Conservation (phyloP, 2,113 vertebrate genomes). For the Pelecanus crispus region DNA sequence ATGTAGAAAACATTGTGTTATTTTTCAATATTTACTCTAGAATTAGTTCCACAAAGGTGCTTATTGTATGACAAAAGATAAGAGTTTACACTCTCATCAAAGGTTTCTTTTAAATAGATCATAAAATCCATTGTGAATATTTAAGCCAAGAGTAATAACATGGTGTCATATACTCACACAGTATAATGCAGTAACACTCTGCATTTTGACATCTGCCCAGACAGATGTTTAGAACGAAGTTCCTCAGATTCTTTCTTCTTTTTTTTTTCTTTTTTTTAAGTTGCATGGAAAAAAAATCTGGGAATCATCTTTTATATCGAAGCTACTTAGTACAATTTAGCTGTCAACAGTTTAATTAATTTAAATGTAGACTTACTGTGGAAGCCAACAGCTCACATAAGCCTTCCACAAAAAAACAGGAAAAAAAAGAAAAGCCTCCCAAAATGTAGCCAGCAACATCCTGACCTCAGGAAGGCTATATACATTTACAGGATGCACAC, state of each 20-base stretch:
- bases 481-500: background rate
- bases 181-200: slow-evolving; percentile 33
- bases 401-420: background rate
- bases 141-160: slow-evolving; percentile 61
- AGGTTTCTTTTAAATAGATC: slow-evolving; percentile 46
- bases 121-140: slow-evolving; percentile 61
- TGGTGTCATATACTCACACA: slow-evolving; percentile 52
- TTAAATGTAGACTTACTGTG: slow-evolving; percentile 42
- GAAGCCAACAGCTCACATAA: slow-evolving; percentile 19
- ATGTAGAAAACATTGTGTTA: background rate
- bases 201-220: slow-evolving; percentile 72
- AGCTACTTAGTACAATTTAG: slow-evolving; percentile 64
- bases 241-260: slow-evolving; percentile 19
- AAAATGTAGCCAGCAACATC: background rate
- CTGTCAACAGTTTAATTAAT: slow-evolving; percentile 71
- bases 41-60: background rate
- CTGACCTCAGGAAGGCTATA: background rate
- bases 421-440: background rate
- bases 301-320: slow-evolving; percentile 61
- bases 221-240: slow-evolving; percentile 69
- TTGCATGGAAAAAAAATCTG: slow-evolving; percentile 57
- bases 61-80: slow-evolving; percentile 4
- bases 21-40: slow-evolving; percentile 53
- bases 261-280: background rate
- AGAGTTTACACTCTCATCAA: slow-evolving; percentile 19